Evolutionary conservation across 2,888 invertebrate species (phyloP), one percentile per base, ranked within the genome.

Genomic region (Nomada lathburiana): DNA sequence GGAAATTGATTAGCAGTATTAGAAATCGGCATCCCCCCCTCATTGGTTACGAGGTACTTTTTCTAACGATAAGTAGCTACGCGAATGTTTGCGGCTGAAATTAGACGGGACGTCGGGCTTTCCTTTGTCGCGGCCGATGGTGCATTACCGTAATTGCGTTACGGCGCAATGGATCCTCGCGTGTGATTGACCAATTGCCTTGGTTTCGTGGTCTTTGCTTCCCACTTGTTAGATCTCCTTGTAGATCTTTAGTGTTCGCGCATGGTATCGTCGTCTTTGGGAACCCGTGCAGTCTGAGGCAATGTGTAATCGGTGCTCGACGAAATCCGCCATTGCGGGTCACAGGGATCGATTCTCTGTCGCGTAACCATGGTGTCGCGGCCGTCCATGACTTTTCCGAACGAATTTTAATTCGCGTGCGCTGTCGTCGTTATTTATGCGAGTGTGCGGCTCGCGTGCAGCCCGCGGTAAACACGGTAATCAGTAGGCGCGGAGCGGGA

Each of bases 401-500:
- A 47, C 64, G 42, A 59, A 57, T 63, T 71, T 67, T 52, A 59
- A 82, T 70, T 67, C 71, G 70, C 63, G 70, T 82, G 75, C 80
- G 47, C 20, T 52, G 16, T 29, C 69, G 53, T 44, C 59, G 59
- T 81, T 73, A 79, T 85, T 86, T 85, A 87, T 85, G 86, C 86
- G 65, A 83, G 75, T 65, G 79, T 69, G 82, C 53, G 62, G 82
- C 60, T 86, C 78, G 86, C 87, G 80, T 86, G 86, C 80, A 60
- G 47, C 62, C 20, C 57, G 55, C 63, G 65, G 83, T 77, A 76
- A 87, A 83, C 80, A 83, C 74, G 60, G 73, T 70, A 65, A 77
- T 83, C 74, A 62, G 70, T 63, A 55, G 50, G 47, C 52, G 42
- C 47, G 47, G 57, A 26, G 60, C 62, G 53, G 63, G 67, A 62